Evolutionary conservation across 2,113 vertebrate species (phyloP).

Genomic region (Vanacampus margaritifer): DNA sequence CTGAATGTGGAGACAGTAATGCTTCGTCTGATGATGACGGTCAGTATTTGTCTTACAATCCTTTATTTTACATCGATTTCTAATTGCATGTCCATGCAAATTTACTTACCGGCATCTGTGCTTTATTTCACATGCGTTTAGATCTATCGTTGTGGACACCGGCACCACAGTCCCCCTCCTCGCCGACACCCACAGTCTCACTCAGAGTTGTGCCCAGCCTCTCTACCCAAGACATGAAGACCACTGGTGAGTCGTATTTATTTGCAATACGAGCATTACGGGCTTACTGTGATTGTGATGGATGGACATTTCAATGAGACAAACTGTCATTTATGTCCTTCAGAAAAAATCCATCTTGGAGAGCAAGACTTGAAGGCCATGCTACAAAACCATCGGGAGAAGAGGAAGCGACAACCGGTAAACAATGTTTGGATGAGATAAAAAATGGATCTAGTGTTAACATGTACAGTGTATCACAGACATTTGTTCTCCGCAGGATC

Average conservation of each 20-base stretch:
- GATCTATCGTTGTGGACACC: conserved; percentile 86
- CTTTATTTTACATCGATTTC: not conserved
- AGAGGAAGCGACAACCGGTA: conserved; percentile 90
- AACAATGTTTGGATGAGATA: conserved; percentile 38
- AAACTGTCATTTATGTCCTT: conserved; percentile 27
- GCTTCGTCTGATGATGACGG: conserved; percentile 94
- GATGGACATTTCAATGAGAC: not conserved
- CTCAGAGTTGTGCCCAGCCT: conserved; percentile 88
- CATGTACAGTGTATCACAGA: not conserved
- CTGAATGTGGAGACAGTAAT: conserved; percentile 88
- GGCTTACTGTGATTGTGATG: no score
- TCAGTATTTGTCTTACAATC: conserved; percentile 49
- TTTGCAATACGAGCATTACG: not conserved
- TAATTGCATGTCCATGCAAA: not conserved
- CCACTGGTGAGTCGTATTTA: conserved; percentile 75
- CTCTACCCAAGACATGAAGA: conserved; percentile 93
- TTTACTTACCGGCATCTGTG: not conserved
- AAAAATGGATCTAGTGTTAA: not conserved
- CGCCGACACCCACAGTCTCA: conserved; percentile 81
- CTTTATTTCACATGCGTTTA: conserved; percentile 47
- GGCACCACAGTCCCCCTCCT: conserved; percentile 73
- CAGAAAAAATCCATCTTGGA: conserved; percentile 88
- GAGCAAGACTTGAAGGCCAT: conserved; percentile 86
- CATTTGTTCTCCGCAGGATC: conserved; percentile 75
- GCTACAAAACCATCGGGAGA: conserved; percentile 89